Percentiles rank a stretch among this genome's conserved stretches.
phyloP scores from a whole-genome alignment of 2,113 vertebrate species.

The Thunnus maccoyii region DNA sequence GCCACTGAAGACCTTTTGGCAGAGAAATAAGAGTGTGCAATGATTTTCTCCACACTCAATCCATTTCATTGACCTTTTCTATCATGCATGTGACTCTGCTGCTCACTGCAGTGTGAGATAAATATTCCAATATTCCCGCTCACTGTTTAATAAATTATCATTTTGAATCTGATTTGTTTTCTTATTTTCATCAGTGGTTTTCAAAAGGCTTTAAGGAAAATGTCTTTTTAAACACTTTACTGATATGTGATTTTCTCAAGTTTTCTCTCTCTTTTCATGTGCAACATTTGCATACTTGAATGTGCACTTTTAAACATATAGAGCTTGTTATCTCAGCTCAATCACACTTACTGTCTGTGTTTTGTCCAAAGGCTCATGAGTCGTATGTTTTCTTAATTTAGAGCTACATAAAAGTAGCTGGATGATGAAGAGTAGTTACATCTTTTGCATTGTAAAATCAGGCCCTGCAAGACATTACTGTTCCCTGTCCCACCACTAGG shows the following conservation, averaged over 20 bases:
- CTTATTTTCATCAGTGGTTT: constrained; percentile 24
- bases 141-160: constrained; percentile 69
- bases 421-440: not conserved
- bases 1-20: constrained; percentile 81
- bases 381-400: constrained; percentile 1
- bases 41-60: constrained; percentile 77
- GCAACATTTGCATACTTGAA: not conserved
- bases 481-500: constrained; percentile 66
- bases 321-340: not conserved
- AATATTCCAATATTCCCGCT: constrained; percentile 73
- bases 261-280: not conserved
- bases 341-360: not conserved
- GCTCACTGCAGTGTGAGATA: constrained; percentile 63
- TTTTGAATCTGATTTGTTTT: constrained; percentile 58
- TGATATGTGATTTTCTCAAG: not conserved
- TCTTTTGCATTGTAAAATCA: not conserved
- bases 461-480: constrained; percentile 10
- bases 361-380: not conserved
- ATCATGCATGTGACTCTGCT: constrained; percentile 75
- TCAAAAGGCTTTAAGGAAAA: constrained; percentile 16
- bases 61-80: constrained; percentile 82
- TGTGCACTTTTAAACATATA: constrained; percentile 4
- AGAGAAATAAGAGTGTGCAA: constrained; percentile 74
- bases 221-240: not conserved
- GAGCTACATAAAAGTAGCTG: not conserved